Conservation (phyloP, 64 coral and sea anemone genomes). For the Stichodactyla helianthus region DNA sequence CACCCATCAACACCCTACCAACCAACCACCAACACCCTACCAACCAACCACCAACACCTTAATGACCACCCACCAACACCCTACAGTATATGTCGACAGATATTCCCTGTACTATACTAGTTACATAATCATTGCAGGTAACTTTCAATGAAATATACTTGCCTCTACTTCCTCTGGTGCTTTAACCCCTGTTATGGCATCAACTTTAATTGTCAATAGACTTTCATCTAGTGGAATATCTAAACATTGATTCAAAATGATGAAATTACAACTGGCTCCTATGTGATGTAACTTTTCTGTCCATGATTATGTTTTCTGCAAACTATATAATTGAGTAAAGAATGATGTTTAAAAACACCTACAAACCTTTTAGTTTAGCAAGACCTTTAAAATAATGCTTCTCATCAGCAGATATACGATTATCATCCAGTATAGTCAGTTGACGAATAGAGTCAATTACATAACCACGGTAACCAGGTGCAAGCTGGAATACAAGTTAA, state of each 20-base stretch:
- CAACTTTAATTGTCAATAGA: slow-evolving; percentile 30
- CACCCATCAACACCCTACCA: too few species aligned
- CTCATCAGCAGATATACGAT: slow-evolving; percentile 90
- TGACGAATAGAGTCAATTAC: slow-evolving; percentile 80
- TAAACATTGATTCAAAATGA: slow-evolving; percentile 8
- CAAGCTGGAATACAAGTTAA: slow-evolving; percentile 37
- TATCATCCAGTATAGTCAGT: slow-evolving; percentile 89
- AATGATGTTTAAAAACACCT: neutral
- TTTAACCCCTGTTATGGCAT: slow-evolving; percentile 52
- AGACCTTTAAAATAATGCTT: slow-evolving; percentile 93
- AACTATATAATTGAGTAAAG: too few species aligned
- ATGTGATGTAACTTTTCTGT: neutral
- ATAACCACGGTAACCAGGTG: slow-evolving; percentile 85
- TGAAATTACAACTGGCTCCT: neutral
- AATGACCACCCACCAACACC: too few species aligned
- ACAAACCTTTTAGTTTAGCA: slow-evolving; percentile 84
- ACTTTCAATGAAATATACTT: neutral
- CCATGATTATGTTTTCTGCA: too few species aligned
- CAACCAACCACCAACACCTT: too few species aligned
- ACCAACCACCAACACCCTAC: too few species aligned
- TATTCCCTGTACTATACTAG: too few species aligned
- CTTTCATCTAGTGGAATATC: slow-evolving; percentile 56
- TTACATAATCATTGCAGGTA: too few species aligned
- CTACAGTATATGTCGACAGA: too few species aligned
- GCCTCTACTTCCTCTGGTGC: slow-evolving; percentile 63